These are phyloP conservation scores for Drosophila prostipennis DNA, from an alignment of 2,888 invertebrate species.

Conservation along the genomic window DNA sequence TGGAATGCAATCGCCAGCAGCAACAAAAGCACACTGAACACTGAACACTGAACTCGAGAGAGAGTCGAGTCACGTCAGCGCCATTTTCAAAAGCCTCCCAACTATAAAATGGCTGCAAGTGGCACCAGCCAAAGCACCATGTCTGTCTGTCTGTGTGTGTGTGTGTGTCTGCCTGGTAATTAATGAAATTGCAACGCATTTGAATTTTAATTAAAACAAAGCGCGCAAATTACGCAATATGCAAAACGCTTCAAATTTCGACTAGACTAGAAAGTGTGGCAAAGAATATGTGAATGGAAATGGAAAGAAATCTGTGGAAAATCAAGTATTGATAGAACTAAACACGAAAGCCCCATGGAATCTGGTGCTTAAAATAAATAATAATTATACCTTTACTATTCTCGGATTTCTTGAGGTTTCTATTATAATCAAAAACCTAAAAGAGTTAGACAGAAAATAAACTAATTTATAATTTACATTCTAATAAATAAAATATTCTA, in stretches of 20 bases:
- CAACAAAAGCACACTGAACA: conserved; percentile 13
- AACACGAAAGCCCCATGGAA: not conserved
- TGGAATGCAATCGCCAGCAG: conserved; percentile 71
- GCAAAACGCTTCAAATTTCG: conserved; percentile 29
- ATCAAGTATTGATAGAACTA: not conserved
- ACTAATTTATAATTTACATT: too few species aligned
- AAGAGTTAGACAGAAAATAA: too few species aligned
- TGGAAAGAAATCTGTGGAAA: not conserved
- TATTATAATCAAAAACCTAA: too few species aligned
- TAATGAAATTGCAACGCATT: conserved; percentile 82
- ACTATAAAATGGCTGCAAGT: conserved; percentile 70
- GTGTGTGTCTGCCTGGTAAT: conserved; percentile 66
- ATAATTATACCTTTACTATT: too few species aligned
- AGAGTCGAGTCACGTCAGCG: conserved; percentile 58
- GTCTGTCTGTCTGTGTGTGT: conserved; percentile 28
- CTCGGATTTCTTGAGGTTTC: too few species aligned
- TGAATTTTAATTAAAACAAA: conserved; percentile 83
- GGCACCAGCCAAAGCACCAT: conserved; percentile 37
- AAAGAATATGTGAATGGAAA: not conserved
- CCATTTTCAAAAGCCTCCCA: conserved; percentile 69
- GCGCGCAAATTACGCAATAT: conserved; percentile 69
- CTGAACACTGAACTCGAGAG: conserved; percentile 2
- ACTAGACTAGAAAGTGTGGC: not conserved
- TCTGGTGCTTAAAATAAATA: too few species aligned
- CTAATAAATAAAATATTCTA: too few species aligned